These are phyloP conservation scores for Cyphomyrus discorhynchus DNA, from an alignment of 2,113 vertebrate genomes.

Conservation along the genomic window DNA sequence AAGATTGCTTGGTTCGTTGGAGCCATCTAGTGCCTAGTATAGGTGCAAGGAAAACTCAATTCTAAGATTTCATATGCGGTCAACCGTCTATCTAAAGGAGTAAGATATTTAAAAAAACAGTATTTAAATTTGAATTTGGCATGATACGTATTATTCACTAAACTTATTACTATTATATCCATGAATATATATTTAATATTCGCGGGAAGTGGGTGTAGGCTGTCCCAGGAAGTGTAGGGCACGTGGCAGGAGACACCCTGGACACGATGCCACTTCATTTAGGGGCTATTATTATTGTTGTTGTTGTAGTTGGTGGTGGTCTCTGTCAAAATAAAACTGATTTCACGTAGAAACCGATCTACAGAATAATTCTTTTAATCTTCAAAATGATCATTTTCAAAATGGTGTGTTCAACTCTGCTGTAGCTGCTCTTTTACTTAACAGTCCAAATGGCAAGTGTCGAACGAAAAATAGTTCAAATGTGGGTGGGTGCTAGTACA, in stretches of 20 bases:
- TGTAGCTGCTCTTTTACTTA: background rate
- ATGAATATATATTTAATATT: background rate
- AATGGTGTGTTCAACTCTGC: background rate
- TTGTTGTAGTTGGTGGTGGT: background rate
- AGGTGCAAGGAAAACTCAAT: background rate
- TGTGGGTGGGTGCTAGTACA: slow-evolving; percentile 5
- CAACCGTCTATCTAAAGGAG: background rate
- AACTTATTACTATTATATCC: background rate
- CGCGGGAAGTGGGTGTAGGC: background rate
- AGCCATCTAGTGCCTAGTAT: slow-evolving; percentile 8
- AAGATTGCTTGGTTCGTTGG: background rate
- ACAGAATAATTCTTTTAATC: background rate
- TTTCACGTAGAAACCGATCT: background rate
- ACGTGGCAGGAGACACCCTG: background rate
- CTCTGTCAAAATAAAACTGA: background rate
- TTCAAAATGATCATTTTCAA: background rate
- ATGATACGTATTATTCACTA: background rate
- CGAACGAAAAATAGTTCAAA: background rate
- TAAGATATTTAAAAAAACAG: background rate
- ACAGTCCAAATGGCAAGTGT: background rate
- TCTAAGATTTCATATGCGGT: background rate
- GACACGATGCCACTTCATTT: background rate
- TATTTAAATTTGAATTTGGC: background rate
- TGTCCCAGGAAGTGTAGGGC: background rate
- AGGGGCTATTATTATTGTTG: background rate